These are phyloP conservation scores for Drosophila prolongata DNA, from an alignment of 2,888 invertebrate genomes.

Conservation along the genomic window DNA sequence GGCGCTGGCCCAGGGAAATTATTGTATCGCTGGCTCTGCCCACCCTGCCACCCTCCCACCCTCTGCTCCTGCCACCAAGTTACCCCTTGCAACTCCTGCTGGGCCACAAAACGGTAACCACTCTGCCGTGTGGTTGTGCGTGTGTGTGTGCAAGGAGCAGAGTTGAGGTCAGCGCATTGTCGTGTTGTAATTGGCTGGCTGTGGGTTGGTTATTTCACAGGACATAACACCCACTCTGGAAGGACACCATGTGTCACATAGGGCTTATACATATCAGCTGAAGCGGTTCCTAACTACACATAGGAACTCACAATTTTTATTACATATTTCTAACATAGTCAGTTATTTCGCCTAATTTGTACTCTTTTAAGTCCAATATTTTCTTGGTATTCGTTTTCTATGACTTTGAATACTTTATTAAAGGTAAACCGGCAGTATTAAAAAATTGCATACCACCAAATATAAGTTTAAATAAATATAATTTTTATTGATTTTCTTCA, in stretches of 20 bases:
- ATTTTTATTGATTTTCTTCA: too few species aligned
- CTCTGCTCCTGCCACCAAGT: conserved; percentile 8
- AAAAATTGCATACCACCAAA: too few species aligned
- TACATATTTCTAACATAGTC: neutral
- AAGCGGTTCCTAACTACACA: conserved; percentile 4
- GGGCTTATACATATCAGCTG: neutral
- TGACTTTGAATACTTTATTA: too few species aligned
- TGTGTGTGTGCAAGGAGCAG: conserved; percentile 19
- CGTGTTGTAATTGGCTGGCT: conserved; percentile 38
- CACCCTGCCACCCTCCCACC: conserved; percentile 18
- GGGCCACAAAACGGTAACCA: conserved; percentile 35
- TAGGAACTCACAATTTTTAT: neutral
- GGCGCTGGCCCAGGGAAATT: conserved; percentile 68
- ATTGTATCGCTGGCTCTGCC: conserved; percentile 71
- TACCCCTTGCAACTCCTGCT: conserved; percentile 20
- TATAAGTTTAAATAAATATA: too few species aligned
- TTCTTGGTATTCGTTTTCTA: too few species aligned
- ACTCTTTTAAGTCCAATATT: too few species aligned
- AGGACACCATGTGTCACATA: conserved; percentile 10
- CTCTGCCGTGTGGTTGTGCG: conserved; percentile 6
- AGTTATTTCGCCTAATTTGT: too few species aligned
- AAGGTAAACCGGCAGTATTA: too few species aligned
- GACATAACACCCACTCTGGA: conserved; percentile 6
- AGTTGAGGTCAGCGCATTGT: conserved; percentile 37
- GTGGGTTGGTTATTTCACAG: conserved; percentile 12